A percentile compares a stretch with the other conserved stretches of the same genome.
These are phyloP conservation scores for Pseudopipra pipra DNA, from an alignment of 2,113 vertebrate genomes.

Conservation along the genomic window DNA sequence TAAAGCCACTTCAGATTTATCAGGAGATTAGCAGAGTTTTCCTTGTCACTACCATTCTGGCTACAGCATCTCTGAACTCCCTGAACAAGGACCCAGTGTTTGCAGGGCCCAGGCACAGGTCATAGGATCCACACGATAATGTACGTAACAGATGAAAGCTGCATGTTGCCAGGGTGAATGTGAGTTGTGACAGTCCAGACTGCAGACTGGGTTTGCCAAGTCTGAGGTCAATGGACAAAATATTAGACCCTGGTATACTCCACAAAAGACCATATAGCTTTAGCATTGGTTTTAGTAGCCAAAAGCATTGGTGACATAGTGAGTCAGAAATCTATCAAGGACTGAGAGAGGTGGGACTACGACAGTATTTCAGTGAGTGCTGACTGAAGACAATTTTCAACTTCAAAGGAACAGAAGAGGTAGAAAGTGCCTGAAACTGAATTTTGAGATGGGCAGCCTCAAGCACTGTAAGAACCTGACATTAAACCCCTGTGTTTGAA, in stretches of 20 bases:
- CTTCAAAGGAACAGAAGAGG: not conserved
- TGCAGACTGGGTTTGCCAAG: not conserved
- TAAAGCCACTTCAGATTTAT: not conserved
- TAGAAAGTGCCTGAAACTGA: not conserved
- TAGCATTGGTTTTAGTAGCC: not conserved
- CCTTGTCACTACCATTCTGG: not conserved
- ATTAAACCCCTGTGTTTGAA: not conserved
- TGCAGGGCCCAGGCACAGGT: not conserved
- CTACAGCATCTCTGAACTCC: not conserved
- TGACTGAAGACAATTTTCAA: not conserved
- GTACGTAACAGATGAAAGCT: not conserved
- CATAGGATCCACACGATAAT: not conserved
- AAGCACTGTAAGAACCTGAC: not conserved
- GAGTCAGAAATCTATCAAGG: not conserved
- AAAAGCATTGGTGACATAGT: not conserved
- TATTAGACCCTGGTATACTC: not conserved
- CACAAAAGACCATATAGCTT: not conserved
- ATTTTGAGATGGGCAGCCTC: not conserved
- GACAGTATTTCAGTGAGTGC: not conserved
- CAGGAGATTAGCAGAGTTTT: not conserved
- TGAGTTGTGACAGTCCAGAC: not conserved
- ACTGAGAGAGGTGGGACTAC: not conserved
- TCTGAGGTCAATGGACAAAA: rapidly evolving
- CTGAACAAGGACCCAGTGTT: not conserved
- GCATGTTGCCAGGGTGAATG: not conserved